These are phyloP conservation scores for Neoascia interrupta DNA, from an alignment of 2,888 invertebrate species.

Conservation along the genomic window DNA sequence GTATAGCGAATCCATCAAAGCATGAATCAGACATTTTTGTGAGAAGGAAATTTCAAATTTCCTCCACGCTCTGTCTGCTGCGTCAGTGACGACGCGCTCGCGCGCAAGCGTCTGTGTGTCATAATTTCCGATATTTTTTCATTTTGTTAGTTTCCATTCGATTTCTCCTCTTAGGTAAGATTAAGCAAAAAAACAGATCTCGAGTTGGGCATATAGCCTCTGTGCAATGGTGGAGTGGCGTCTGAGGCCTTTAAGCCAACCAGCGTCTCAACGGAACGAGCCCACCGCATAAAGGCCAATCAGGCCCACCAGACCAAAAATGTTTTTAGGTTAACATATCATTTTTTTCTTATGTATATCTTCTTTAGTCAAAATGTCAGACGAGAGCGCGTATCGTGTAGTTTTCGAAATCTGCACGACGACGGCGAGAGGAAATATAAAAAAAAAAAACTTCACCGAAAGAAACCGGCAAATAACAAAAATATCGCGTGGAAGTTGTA, in stretches of 20 bases:
- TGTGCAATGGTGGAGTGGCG: too few relatives aligned
- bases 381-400: constrained; percentile 4
- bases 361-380: not conserved
- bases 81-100: constrained; percentile 16
- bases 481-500: constrained; percentile 11
- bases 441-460: constrained; percentile 24
- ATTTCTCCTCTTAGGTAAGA: constrained; percentile 46
- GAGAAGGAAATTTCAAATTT: constrained; percentile 48
- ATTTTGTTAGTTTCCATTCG: constrained; percentile 13
- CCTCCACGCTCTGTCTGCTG: constrained; percentile 31
- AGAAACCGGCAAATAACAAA: constrained; percentile 38
- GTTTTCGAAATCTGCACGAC: constrained; percentile 35
- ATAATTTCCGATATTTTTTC: constrained; percentile 34
- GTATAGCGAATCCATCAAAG: constrained; percentile 1
- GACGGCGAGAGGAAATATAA: constrained; percentile 10
- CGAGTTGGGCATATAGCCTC: too few relatives aligned
- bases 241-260: constrained; percentile 26
- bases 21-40: constrained; percentile 32
- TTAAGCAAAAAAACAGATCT: constrained; percentile 4
- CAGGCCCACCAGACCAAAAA: constrained; percentile 52
- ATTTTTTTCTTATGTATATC: constrained; percentile 44
- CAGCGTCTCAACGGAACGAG: constrained; percentile 38
- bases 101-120: constrained; percentile 49
- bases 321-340: constrained; percentile 58
- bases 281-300: constrained; percentile 50